Evolutionary conservation across 2,113 vertebrate species (phyloP).

Genomic region (Albula glossodonta): DNA sequence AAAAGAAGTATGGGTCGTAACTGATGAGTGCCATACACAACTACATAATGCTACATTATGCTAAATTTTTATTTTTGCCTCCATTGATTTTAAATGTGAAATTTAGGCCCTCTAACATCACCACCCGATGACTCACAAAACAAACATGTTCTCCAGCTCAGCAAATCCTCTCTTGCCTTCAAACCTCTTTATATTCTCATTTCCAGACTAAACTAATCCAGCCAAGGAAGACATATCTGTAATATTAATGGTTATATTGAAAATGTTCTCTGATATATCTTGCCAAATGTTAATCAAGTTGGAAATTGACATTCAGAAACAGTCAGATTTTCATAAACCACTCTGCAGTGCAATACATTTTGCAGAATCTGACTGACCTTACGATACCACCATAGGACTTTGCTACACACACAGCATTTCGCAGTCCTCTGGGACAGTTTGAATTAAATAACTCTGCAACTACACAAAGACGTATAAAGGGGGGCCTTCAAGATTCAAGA

Average conservation of each 20-base stretch:
- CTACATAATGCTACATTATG: neutral
- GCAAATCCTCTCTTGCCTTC: neutral
- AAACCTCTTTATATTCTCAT: neutral
- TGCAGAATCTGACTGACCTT: neutral
- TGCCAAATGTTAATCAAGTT: neutral
- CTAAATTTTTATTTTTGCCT: neutral
- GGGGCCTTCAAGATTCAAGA: neutral
- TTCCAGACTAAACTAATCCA: neutral
- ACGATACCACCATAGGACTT: neutral
- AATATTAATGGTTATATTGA: neutral
- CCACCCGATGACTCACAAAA: neutral
- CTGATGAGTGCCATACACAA: constrained; percentile 28
- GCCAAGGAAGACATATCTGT: neutral
- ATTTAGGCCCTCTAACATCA: neutral
- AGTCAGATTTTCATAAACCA: neutral
- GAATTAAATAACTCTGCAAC: neutral
- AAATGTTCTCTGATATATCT: neutral
- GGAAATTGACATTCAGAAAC: neutral
- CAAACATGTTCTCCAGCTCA: neutral
- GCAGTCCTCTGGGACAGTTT: neutral
- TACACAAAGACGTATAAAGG: neutral
- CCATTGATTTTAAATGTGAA: neutral
- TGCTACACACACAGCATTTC: neutral
- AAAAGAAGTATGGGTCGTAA: constrained; percentile 17
- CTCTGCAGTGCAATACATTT: neutral